phyloP scores from a whole-genome alignment of 2,113 vertebrate genomes.

The Apus apus region DNA sequence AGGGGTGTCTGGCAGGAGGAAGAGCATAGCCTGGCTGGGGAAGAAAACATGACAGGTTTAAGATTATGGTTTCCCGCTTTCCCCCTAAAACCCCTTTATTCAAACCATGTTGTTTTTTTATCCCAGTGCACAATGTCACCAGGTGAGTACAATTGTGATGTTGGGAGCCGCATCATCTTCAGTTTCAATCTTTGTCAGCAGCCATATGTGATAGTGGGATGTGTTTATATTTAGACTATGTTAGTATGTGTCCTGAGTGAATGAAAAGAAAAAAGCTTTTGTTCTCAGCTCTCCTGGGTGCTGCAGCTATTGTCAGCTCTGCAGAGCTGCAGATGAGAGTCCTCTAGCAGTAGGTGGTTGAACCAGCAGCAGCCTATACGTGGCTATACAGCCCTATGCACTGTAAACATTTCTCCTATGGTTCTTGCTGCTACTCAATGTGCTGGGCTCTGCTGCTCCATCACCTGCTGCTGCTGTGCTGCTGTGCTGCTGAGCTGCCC shows the following conservation, averaged over 20 bases:
- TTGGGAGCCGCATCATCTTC: neutral
- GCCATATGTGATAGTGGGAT: neutral
- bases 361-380: neutral
- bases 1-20: neutral
- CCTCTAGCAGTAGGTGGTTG: accelerated
- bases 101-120: neutral
- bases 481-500: neutral
- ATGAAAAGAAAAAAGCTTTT: neutral
- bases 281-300: neutral
- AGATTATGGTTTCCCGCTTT: neutral
- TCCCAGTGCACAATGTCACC: neutral
- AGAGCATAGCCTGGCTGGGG: neutral
- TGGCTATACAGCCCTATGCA: neutral
- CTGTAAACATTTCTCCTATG: neutral
- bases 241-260: neutral
- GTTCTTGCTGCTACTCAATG: neutral
- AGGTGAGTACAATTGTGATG: neutral
- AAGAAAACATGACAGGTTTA: neutral
- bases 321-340: neutral
- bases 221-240: neutral
- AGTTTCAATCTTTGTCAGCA: neutral
- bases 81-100: neutral
- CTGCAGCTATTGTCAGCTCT: neutral
- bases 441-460: neutral
- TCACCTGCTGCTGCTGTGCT: neutral